A percentile compares a stretch with the other conserved stretches of the same genome.
phyloP scores from a whole-genome alignment of 2,797 vertebrate species.

The Anguilla obscura region DNA sequence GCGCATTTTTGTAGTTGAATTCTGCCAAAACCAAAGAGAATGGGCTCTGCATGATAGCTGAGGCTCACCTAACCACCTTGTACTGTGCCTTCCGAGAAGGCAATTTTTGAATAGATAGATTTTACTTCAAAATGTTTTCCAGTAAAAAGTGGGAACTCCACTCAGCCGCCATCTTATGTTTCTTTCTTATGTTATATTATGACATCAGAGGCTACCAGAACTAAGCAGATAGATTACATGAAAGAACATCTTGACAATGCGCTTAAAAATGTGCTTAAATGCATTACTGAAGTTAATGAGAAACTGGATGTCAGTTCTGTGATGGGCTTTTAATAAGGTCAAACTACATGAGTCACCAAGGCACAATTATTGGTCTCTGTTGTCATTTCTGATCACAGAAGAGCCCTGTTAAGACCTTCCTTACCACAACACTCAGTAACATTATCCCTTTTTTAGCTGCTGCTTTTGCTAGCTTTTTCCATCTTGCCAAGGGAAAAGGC shows the following conservation, averaged over 20 bases:
- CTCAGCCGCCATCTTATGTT: not conserved
- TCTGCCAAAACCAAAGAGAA: not conserved
- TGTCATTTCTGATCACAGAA: not conserved
- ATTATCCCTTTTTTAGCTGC: slow-evolving; percentile 9
- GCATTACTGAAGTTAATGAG: not conserved
- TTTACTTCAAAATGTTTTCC: not conserved
- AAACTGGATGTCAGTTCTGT: not conserved
- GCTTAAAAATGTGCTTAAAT: not conserved
- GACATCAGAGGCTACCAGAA: not conserved
- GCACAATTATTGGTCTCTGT: not conserved
- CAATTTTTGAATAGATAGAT: not conserved
- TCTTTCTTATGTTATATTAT: not conserved
- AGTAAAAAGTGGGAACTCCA: not conserved
- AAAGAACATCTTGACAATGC: not conserved
- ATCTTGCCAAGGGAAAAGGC: slow-evolving; percentile 48
- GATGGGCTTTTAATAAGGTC: not conserved
- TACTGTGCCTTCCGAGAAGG: not conserved
- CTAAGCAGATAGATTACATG: not conserved
- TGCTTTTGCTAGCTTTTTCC: slow-evolving; percentile 29
- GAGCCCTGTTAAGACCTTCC: not conserved
- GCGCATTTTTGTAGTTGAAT: not conserved
- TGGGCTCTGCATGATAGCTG: not conserved
- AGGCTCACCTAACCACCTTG: not conserved
- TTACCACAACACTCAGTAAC: not conserved
- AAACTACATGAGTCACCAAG: not conserved